A percentile compares a stretch with the other conserved stretches of the same genome.
Conservation (phyloP, 1,140 invertebrate species). For the Acromyrmex charruanus region DNA sequence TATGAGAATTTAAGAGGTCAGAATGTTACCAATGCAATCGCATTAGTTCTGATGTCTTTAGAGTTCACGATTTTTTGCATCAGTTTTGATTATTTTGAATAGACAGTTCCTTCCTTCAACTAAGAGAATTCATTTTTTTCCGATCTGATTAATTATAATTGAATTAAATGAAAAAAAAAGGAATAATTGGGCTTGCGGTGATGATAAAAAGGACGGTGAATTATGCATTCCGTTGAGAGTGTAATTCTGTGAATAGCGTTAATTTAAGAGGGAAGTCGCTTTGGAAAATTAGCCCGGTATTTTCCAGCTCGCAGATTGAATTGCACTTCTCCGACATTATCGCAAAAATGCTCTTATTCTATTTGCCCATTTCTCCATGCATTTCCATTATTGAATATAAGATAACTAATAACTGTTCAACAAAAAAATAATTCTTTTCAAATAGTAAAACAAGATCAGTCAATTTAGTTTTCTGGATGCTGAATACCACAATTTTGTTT, state of each 20-base stretch:
- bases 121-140: background rate
- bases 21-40: background rate
- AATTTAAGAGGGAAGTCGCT: background rate
- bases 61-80: background rate
- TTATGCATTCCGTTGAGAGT: slow-evolving; percentile 20
- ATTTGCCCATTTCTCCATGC: background rate
- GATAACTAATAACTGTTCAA: too few relatives aligned
- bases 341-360: background rate
- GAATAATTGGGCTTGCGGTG: background rate
- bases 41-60: background rate
- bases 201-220: slow-evolving; percentile 26
- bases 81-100: background rate
- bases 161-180: slow-evolving; percentile 2
- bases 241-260: slow-evolving; percentile 12
- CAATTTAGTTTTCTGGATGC: too few relatives aligned
- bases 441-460: too few relatives aligned
- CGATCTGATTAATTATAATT: background rate
- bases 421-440: background rate
- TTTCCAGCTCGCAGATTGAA: slow-evolving; percentile 31
- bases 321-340: background rate
- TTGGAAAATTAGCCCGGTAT: slow-evolving; percentile 30
- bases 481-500: too few relatives aligned
- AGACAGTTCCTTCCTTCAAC: background rate
- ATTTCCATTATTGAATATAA: background rate
- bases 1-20: background rate